phyloP scores from a whole-genome alignment of 2,797 vertebrate species.

The Myotis daubentonii region DNA sequence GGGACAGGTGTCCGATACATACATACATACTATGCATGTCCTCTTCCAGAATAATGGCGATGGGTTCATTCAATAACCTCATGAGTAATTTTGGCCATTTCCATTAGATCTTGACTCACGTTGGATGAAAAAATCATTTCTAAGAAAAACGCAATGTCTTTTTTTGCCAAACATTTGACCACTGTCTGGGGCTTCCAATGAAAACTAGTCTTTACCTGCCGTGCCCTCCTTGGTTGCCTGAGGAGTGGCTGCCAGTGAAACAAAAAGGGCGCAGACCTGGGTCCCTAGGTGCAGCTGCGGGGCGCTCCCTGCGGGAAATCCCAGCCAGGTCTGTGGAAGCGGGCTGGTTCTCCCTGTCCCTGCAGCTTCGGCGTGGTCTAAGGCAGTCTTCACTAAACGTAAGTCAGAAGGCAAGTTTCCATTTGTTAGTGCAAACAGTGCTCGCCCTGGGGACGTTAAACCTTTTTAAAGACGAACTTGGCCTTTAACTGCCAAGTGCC shows the following conservation, averaged over 20 bases:
- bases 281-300: neutral
- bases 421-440: neutral
- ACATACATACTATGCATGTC: neutral
- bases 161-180: neutral
- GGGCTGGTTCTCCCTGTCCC: neutral
- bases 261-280: neutral
- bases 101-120: slow-evolving; percentile 14
- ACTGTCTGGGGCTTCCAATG: neutral
- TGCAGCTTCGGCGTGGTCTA: neutral
- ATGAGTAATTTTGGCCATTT: slow-evolving; percentile 19
- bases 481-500: neutral
- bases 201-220: neutral
- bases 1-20: neutral
- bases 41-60: neutral
- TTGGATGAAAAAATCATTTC: neutral
- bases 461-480: neutral
- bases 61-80: neutral
- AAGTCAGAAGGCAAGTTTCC: neutral
- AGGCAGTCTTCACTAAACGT: neutral
- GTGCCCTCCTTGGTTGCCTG: neutral
- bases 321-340: neutral
- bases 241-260: neutral
- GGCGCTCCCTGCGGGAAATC: neutral
- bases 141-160: slow-evolving; percentile 30
- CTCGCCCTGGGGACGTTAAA: neutral